Conservation (phyloP, 2,888 invertebrate species). For the Diarsia mendica region DNA sequence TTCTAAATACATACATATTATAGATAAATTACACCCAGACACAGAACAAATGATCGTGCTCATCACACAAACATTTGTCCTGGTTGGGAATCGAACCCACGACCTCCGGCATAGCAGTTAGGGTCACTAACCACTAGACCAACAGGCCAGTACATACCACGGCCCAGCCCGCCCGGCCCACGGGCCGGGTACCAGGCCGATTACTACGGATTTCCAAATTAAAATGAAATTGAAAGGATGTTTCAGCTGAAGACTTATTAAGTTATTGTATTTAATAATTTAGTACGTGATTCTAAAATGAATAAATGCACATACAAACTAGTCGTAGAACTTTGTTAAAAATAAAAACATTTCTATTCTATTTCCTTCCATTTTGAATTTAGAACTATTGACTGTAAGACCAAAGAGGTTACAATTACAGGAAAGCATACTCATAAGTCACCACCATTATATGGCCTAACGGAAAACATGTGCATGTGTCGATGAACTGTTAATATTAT, state of each 20-base stretch:
- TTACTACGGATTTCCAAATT: constrained; percentile 18
- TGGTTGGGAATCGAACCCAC: no score
- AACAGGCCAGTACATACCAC: no score
- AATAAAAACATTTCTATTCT: background rate
- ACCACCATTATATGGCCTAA: background rate
- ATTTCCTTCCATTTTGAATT: background rate
- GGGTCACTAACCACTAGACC: no score
- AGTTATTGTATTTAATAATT: no score
- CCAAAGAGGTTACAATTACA: constrained; percentile 7
- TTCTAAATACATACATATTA: no score
- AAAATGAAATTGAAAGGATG: background rate
- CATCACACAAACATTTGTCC: no score
- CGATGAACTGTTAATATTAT: background rate
- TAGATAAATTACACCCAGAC: no score
- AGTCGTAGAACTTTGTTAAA: background rate
- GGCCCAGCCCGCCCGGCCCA: no score
- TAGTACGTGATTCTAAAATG: background rate
- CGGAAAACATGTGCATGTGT: constrained; percentile 17
- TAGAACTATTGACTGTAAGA: constrained; percentile 5
- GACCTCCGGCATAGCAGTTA: no score
- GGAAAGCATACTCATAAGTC: constrained; percentile 31
- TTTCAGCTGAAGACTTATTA: background rate
- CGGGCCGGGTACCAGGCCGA: no score
- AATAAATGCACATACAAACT: background rate
- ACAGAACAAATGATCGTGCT: no score